Base-by-base conservation (phyloP, 2,113 vertebrate species). In the Phalacrocorax carbo region DNA sequence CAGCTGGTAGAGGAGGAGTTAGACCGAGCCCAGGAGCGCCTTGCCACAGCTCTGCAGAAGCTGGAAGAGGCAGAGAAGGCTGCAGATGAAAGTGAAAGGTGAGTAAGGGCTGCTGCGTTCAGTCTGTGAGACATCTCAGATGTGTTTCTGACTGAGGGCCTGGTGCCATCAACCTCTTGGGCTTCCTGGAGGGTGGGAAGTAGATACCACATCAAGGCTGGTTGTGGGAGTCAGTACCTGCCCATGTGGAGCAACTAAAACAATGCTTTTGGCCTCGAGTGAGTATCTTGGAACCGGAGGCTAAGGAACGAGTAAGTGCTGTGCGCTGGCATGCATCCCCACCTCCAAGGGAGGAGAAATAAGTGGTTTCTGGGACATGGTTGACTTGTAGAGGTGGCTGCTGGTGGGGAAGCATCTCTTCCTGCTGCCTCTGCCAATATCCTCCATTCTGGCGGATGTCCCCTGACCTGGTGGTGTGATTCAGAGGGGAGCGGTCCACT, bases 81-180 rank as follows among this genome's bases (percentile, higher is more conserved):
- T 0, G 99, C 99, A 0, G 99, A 99, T 52, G 99, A 99, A 97
- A 99, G 99, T 0, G 99, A 99, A 97, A 99, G 99, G 99, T 98
- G 72, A 89, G 96, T 36, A 26, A 64, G 29, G n/a, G 27, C 29
- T 54, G 46, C 49, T 65, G 54, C 44, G 44, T 0, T 23, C 16
- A 1, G 13, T 69, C 21, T 2, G 8, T 40, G 36, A 18, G 2
- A 21, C 14, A 3, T 5, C 6, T 83, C 8, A 1, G 55, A 22
- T 0, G 1, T 13, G 34, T 36, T 91, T 46, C 62, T 44, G 64
- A 21, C n/a, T 4, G 7, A 44, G 40, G 48, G 40, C 54, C 51
- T 0, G 1, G 13, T 69, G 57, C 66, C 30, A 52, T 34, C 48
- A 6, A 26, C 52, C 57, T 69, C 29, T 18, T 27, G 73, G 66